Evolutionary conservation across 53 echinoderm and acorn worm species (phyloP), one percentile per base, ranked within the genome.

Genomic region (Stichopus horrens): DNA sequence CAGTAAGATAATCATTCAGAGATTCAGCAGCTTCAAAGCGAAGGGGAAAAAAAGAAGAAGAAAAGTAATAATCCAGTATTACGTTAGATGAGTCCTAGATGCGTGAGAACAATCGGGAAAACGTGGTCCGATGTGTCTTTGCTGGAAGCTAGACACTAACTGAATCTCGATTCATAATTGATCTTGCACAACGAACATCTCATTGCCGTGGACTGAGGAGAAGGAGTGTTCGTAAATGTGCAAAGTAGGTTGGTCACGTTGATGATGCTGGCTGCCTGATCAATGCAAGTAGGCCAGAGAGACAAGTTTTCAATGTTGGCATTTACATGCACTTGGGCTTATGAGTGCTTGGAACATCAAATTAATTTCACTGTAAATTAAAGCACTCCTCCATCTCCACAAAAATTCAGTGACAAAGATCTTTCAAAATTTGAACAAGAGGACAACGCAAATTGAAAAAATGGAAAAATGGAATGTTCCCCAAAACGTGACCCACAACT

Each of bases 81-180:
- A 37, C 19, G 19, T 71, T 71, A 16, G 19, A 71, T 7, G 71
- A 71, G 19, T 71, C 71, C 71, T 71, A 71, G 16, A 18, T 71
- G 18, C 71, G 19, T 71, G n/a, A 71, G 71, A 21, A 71, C n/a
- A n/a, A 71, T 18, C 5, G 19, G 56, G 81, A 81, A 81, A 81
- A 81, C 21, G 19, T 7, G 57, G 57, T 8, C 81, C 57, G 81
- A 81, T 54, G 81, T 81, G 57, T 57, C 19, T 7, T 58, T 53
- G 58, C 81, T 56, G 19, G 58, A 58, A 81, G 81, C 81, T 56
- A 10, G 81, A 81, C 19, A 21, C 81, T 57, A 81, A 81, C 81
- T 81, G 81, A 81, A 81, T 81, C 81, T 81, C 57, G 8, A 20
- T 58, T 81, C 81, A 58, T 81, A 81, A 81, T 81, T 81, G 81